A percentile compares a stretch with the other conserved stretches of the same genome.
These are phyloP conservation scores for Numida meleagris DNA, from an alignment of 2,113 vertebrate species.

Conservation along the genomic window DNA sequence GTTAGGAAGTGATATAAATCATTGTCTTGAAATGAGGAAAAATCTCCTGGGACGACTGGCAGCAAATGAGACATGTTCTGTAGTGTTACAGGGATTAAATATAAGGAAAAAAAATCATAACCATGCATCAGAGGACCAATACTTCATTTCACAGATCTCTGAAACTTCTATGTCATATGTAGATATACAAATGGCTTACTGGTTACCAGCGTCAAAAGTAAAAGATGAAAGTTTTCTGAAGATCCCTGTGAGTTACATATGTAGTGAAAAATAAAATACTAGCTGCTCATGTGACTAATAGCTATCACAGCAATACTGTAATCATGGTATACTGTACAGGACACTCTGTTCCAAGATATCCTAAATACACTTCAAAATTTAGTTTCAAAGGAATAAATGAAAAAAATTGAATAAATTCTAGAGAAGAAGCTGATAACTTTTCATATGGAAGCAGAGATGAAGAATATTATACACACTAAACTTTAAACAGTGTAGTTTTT, in stretches of 20 bases:
- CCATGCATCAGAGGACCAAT: background rate
- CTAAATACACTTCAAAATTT: background rate
- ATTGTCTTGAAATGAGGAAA: background rate
- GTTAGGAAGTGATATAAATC: background rate
- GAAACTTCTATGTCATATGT: background rate
- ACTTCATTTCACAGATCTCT: background rate
- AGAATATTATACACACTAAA: background rate
- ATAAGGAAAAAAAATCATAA: background rate
- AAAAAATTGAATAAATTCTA: rapidly evolving
- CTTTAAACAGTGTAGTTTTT: background rate
- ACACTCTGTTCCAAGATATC: background rate
- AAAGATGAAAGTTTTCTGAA: background rate
- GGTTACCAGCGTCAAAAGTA: background rate
- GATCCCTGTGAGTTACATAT: background rate
- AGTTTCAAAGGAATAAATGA: background rate
- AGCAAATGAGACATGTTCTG: background rate
- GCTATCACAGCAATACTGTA: background rate
- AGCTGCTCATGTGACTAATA: background rate
- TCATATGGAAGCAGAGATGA: background rate
- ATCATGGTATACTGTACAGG: background rate
- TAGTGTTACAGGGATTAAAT: background rate
- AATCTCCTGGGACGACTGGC: background rate
- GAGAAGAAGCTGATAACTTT: background rate
- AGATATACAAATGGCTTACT: background rate
- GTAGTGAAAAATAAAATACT: background rate